These are phyloP conservation scores for Drosophila lacicola DNA, from an alignment of 2,888 invertebrate species.

Conservation along the genomic window DNA sequence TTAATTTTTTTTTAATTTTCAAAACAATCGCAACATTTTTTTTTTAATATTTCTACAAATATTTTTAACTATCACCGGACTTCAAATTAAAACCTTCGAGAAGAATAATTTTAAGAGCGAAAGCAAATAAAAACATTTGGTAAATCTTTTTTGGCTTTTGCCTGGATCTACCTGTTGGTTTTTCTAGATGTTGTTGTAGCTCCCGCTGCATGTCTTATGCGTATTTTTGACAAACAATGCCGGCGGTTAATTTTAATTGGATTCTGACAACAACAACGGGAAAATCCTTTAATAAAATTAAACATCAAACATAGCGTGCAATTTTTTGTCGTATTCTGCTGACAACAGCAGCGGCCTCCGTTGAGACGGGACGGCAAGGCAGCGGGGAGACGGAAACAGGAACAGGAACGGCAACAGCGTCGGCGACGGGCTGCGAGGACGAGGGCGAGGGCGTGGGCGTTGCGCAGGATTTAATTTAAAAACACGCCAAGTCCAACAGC, in stretches of 20 bases:
- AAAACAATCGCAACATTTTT: too few relatives aligned
- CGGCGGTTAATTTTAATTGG: conserved; percentile 83
- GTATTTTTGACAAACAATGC: conserved; percentile 80
- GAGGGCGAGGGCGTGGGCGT: conserved; percentile 5
- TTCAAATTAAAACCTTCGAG: background rate
- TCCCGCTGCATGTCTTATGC: conserved; percentile 43
- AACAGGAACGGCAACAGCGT: background rate
- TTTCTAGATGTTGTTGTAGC: conserved; percentile 29
- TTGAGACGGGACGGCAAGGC: conserved; percentile 12
- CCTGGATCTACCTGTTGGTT: conserved; percentile 30
- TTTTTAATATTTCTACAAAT: background rate
- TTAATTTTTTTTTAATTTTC: too few relatives aligned
- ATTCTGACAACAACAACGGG: conserved; percentile 67
- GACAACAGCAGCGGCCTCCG: conserved; percentile 68
- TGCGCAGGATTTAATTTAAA: conserved; percentile 82
- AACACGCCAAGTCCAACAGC: conserved; percentile 81
- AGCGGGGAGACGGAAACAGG: background rate
- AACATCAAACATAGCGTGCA: conserved; percentile 80
- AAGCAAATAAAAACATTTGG: background rate
- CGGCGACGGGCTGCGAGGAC: background rate
- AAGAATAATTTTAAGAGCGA: background rate
- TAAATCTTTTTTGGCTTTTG: background rate
- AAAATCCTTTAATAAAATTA: conserved; percentile 81
- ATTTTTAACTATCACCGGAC: background rate
- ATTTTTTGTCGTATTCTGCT: conserved; percentile 80